These are phyloP conservation scores for Myotis yumanensis DNA, from an alignment of 2,113 vertebrate species.

Conservation along the genomic window DNA sequence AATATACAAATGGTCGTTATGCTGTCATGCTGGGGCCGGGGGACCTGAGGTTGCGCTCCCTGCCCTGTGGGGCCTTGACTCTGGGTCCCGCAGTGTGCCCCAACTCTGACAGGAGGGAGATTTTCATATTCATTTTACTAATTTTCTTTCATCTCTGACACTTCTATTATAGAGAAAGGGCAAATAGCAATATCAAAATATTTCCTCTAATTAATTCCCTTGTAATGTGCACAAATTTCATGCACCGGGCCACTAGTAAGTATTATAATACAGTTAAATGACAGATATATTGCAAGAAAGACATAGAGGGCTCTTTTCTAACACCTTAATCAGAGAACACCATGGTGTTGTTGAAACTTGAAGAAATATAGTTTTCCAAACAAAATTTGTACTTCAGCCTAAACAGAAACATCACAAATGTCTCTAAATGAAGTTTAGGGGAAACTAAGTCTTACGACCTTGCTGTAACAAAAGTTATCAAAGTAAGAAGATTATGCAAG, in stretches of 20 bases:
- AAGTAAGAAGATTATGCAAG: background rate
- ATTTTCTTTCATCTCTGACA: no score
- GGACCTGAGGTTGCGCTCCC: no score
- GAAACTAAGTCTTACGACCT: background rate
- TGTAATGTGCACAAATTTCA: no score
- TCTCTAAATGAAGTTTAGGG: background rate
- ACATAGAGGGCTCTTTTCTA: background rate
- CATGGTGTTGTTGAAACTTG: background rate
- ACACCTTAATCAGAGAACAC: background rate
- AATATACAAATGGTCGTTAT: no score
- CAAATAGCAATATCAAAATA: no score
- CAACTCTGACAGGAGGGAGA: no score
- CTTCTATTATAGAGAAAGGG: no score
- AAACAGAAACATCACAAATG: background rate
- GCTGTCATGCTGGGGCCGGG: no score
- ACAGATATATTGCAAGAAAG: rapidly evolving
- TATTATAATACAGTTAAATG: background rate
- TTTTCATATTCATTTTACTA: no score
- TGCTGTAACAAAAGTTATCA: background rate
- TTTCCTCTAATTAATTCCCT: no score
- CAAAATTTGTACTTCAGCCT: background rate
- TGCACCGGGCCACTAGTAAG: background rate
- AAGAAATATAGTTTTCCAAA: background rate
- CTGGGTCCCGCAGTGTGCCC: no score
- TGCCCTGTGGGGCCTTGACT: no score